Evolutionary conservation across 2,888 invertebrate species (phyloP).

Genomic region (Zeuzera pyrina): DNA sequence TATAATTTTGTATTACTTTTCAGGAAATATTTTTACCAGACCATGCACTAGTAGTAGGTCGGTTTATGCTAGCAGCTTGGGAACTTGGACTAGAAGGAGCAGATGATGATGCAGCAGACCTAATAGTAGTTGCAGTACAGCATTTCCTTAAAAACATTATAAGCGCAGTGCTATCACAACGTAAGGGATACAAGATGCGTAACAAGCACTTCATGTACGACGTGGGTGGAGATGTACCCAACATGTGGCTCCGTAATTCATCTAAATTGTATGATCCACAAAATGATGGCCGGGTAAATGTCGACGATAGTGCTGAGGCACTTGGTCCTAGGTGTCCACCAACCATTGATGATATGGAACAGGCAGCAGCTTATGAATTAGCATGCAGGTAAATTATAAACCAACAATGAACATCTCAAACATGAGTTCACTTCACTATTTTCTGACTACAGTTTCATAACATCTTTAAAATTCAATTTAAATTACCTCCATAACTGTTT

Average conservation of each 20-base stretch:
- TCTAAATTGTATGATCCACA: constrained; percentile 76
- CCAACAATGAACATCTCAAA: neutral
- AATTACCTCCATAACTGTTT: neutral
- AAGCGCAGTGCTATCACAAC: constrained; percentile 82
- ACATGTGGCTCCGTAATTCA: constrained; percentile 86
- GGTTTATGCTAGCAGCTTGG: constrained; percentile 91
- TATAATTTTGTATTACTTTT: constrained; percentile 42
- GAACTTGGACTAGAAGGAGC: constrained; percentile 89
- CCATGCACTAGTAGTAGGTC: constrained; percentile 84
- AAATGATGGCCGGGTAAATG: constrained; percentile 70
- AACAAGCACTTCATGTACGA: constrained; percentile 85
- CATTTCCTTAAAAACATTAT: constrained; percentile 88
- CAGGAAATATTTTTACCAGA: constrained; percentile 89
- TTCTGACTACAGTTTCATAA: too few relatives aligned
- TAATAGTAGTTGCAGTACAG: constrained; percentile 86
- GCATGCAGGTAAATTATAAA: constrained; percentile 68
- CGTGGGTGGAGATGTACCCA: constrained; percentile 83
- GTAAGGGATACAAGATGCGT: constrained; percentile 85
- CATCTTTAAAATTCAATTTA: too few relatives aligned
- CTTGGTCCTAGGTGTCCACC: constrained; percentile 79
- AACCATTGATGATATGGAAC: constrained; percentile 82
- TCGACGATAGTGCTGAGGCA: constrained; percentile 75
- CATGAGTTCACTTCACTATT: constrained; percentile 6
- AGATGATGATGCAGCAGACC: constrained; percentile 85
- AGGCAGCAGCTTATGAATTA: constrained; percentile 81